Percentiles rank a stretch among this genome's conserved stretches.
phyloP scores from a whole-genome alignment of 1,140 invertebrate species.

The Philopotamus ludificatus region DNA sequence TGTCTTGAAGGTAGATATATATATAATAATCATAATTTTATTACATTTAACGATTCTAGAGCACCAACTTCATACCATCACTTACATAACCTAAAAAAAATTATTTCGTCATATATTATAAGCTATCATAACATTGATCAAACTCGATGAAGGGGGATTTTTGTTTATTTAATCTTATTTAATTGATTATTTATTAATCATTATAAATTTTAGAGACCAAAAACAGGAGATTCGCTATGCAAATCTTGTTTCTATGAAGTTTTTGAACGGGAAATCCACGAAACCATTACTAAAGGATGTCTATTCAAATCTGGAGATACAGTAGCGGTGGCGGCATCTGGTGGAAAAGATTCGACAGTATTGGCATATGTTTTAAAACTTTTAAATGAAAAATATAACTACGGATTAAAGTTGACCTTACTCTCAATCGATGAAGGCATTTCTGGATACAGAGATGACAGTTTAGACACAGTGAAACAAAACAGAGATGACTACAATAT shows the following conservation, averaged over 20 bases:
- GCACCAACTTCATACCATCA: too few species aligned
- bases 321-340: constrained; percentile 95
- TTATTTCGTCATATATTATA: too few species aligned
- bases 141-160: too few species aligned
- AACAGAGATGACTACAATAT: constrained; percentile 93
- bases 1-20: constrained; percentile 65
- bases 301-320: constrained; percentile 85
- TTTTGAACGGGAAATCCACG: constrained; percentile 96
- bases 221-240: constrained; percentile 89
- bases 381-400: constrained; percentile 88
- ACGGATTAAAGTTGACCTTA: constrained; percentile 87
- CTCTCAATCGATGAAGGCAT: constrained; percentile 99
- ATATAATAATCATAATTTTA: too few species aligned
- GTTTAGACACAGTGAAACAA: constrained; percentile 93
- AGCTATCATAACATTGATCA: too few species aligned
- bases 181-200: constrained; percentile 12
- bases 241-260: constrained; percentile 94
- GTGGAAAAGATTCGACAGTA: constrained; percentile 99
- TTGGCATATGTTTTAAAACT: constrained; percentile 89
- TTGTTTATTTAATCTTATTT: constrained; percentile 8
- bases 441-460: constrained; percentile 97
- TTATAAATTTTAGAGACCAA: constrained; percentile 68
- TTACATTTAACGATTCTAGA: too few species aligned
- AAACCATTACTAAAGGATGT: constrained; percentile 83
- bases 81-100: too few species aligned